A percentile compares a stretch with the other conserved stretches of the same genome.
These are phyloP conservation scores for Tachina fera DNA, from an alignment of 2,888 invertebrate species.

Conservation along the genomic window DNA sequence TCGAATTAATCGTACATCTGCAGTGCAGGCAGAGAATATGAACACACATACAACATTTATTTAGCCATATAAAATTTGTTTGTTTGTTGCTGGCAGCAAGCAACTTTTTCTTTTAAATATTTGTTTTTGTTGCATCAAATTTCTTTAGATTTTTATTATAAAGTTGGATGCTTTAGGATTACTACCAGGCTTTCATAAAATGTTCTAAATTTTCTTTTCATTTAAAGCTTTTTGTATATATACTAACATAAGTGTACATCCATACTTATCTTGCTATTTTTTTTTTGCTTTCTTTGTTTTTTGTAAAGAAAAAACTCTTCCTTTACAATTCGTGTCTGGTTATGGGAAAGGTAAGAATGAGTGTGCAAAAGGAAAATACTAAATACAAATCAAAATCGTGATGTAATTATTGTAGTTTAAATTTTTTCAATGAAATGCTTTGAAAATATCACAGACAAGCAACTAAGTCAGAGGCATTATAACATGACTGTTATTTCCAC, in stretches of 20 bases:
- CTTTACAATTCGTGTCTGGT: background rate
- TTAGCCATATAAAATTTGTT: conserved; percentile 28
- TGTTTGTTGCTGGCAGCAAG: conserved; percentile 16
- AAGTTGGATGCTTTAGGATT: conserved; percentile 37
- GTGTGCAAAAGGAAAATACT: conserved; percentile 23
- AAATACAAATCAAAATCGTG: conserved; percentile 66
- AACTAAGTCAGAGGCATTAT: background rate
- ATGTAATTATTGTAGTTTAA: conserved; percentile 68
- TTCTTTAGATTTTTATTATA: conserved; percentile 28
- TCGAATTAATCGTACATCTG: conserved; percentile 23
- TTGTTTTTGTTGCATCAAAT: conserved; percentile 21
- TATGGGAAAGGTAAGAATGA: conserved; percentile 19
- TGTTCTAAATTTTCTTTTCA: conserved; percentile 67
- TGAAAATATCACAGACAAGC: background rate
- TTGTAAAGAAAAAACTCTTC: background rate
- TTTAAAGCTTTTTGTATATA: conserved; percentile 15
- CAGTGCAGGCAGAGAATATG: conserved; percentile 16
- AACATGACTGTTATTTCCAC: conserved; percentile 14
- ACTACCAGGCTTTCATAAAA: conserved; percentile 58
- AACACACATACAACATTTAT: conserved; percentile 34
- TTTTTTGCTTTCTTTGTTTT: background rate
- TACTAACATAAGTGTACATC: too few species aligned
- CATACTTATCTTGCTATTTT: background rate
- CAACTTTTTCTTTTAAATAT: conserved; percentile 60
- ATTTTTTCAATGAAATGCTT: conserved; percentile 28